Percentiles rank a stretch among this genome's conserved stretches.
phyloP scores from a whole-genome alignment of 2,888 invertebrate species.

The Polydrusus pterygomalis region DNA sequence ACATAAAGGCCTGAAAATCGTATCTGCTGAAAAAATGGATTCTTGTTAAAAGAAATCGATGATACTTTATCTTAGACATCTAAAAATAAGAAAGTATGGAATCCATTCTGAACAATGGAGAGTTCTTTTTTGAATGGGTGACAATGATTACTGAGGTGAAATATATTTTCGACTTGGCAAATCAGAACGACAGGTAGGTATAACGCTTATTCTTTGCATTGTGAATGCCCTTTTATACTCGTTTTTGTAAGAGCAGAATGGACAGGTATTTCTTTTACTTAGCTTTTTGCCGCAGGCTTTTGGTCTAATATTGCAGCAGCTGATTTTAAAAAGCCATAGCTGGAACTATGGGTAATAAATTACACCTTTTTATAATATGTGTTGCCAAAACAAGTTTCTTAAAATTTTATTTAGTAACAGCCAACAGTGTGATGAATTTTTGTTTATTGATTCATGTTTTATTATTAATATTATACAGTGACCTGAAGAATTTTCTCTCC shows the following conservation, averaged over 20 bases:
- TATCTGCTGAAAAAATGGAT: slow-evolving; percentile 41
- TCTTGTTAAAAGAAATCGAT: slow-evolving; percentile 45
- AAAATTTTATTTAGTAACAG: no score
- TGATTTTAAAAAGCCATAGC: slow-evolving; percentile 49
- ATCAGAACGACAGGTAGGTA: slow-evolving; percentile 70
- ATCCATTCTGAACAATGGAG: slow-evolving; percentile 45
- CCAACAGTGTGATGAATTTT: no score
- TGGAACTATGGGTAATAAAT: slow-evolving; percentile 29
- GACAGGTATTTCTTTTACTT: slow-evolving; percentile 69
- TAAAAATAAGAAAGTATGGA: slow-evolving; percentile 39
- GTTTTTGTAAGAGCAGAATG: slow-evolving; percentile 65
- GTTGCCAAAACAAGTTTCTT: neutral
- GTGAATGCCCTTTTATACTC: slow-evolving; percentile 65
- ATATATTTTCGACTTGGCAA: slow-evolving; percentile 70
- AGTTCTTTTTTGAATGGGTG: slow-evolving; percentile 63
- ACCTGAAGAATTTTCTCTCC: no score
- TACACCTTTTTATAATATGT: neutral
- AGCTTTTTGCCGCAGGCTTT: slow-evolving; percentile 64
- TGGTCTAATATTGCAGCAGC: slow-evolving; percentile 56
- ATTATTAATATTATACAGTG: no score
- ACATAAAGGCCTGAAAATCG: slow-evolving; percentile 32
- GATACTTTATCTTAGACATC: slow-evolving; percentile 49
- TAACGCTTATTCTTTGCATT: slow-evolving; percentile 66
- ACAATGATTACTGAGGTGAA: slow-evolving; percentile 70
- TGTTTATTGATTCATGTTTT: no score